Evolutionary conservation across 2,888 invertebrate species (phyloP).

Genomic region (Drosophila suboccidentalis): DNA sequence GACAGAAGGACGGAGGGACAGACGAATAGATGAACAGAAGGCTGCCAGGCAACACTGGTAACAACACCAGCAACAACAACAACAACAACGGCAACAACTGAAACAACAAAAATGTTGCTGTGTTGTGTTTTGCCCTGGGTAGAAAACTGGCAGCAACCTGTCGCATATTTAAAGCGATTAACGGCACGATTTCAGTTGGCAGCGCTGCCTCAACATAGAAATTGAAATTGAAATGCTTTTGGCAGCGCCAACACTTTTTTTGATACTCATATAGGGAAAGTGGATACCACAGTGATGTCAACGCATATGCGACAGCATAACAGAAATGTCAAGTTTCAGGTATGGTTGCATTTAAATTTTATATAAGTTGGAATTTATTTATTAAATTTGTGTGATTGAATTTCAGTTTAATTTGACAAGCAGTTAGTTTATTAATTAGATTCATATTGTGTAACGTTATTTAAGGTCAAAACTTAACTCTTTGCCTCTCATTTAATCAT

Average conservation of each 20-base stretch:
- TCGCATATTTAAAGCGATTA: constrained; percentile 78
- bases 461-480: no score
- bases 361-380: not conserved
- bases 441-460: no score
- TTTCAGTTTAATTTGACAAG: no score
- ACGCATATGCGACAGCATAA: not conserved
- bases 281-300: not conserved
- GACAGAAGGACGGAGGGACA: constrained; percentile 12
- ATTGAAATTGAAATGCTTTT: constrained; percentile 80
- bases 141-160: constrained; percentile 69
- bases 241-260: constrained; percentile 77
- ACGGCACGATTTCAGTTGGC: constrained; percentile 72
- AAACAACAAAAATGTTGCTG: constrained; percentile 18
- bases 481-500: no score
- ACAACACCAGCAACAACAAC: constrained; percentile 39
- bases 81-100: constrained; percentile 21
- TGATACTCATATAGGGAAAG: constrained; percentile 20
- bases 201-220: constrained; percentile 59
- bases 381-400: no score
- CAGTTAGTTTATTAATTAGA: no score
- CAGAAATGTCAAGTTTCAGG: not conserved
- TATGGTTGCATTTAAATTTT: not conserved
- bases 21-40: constrained; percentile 12
- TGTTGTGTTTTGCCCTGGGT: constrained; percentile 38
- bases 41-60: constrained; percentile 41